Evolutionary conservation across 2,888 invertebrate species (phyloP), one percentile per base, ranked within the genome.

Genomic region (Syrphus vitripennis): DNA sequence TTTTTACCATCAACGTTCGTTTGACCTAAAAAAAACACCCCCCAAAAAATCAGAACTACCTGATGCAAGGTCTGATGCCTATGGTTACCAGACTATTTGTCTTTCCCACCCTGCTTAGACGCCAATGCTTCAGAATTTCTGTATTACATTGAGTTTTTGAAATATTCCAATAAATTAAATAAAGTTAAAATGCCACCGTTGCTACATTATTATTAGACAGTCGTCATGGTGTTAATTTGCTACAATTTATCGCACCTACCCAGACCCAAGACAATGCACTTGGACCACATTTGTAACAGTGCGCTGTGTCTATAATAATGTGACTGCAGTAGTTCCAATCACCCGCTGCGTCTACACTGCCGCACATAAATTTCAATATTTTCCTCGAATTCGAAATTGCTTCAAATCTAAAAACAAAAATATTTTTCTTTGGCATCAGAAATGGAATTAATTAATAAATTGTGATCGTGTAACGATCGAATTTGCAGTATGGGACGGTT

Each of bases 371-470:
- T 6, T 26, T 14, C 16, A 40, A 31, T 53, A 16, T 19, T 31
- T 55, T 45, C 14, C 21, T 71, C n/a, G 2, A 53, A 59, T 45
- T 26, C 10, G 19, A 65, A 74, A 50, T 53, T 50, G 45, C 50
- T 67, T 6, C 48, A 16, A 50, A 37, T 37, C 24, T 19, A n/a
- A 67, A 40, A 67, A 34, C 12, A 40, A 55, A 61, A 71, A 24
- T 63, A 16, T 42, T 50, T 69, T 59, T 50, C 16, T 55, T 24
- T 6, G 10, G 26, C 59, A 37, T 65, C 29, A 45, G 65, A 45
- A 57, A 70, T 75, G 55, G 67, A 80, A 76, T 84, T 72, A 81
- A 80, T 84, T 76, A 76, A 72, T 76, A 81, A 84, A 84, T 81
- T 80, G 71, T 34, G 76, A 76, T 76, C 80, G 53, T 76, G 81